Base-by-base conservation (phyloP, 2,797 vertebrate genomes). In the Hyperoplus lanceolatus region DNA sequence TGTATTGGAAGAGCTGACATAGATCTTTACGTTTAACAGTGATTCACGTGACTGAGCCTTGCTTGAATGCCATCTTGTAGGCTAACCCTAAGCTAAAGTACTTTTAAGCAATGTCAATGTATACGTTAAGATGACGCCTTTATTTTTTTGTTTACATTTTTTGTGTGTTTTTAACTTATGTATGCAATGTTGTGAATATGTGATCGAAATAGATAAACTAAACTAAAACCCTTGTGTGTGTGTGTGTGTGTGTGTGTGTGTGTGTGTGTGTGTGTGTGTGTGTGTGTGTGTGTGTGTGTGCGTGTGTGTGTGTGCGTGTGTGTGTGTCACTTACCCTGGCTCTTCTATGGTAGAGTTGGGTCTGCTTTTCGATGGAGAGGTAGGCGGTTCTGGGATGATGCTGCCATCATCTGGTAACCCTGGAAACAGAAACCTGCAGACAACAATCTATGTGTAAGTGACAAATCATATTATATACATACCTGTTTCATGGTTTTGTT, bases 391-490 rank as follows among this genome's bases (percentile, higher is more conserved):
- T 48, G 96, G 95, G 77, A 99, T 94, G 60, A 96, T 83, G 79
- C 96, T 96, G 60, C 98, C 98, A 93, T 99, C 98, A 15, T 97
- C 97, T 43, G 98, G 98, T 81, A 99, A 96, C 75, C 97, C 97
- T 49, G 97, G 97, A 92, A 99, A 99, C 78, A 99, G 94, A 93
- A 99, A 99, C 90, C 98, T 99, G 89, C 79, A 87, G 61, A 9
- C 2, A 48, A 53, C 29, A 18, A 65, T 21, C 2, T 3, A 29
- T 42, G 15, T n/a, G 4, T 9, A 46, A 66, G 14, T 56, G 21
- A 13, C 11, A 53, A 53, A 46, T 36, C 0, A 4, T 13, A 14
- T 14, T 54, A n/a, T 43, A 43, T 15, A 43, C 2, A 48, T 2
- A 57, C 6, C 6, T 45, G 10, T 53, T 29, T 15, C 2, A 14